A percentile compares a stretch with the other conserved stretches of the same genome.
Conservation (phyloP, 2,888 invertebrate species). For the Sphecodes monilicornis region DNA sequence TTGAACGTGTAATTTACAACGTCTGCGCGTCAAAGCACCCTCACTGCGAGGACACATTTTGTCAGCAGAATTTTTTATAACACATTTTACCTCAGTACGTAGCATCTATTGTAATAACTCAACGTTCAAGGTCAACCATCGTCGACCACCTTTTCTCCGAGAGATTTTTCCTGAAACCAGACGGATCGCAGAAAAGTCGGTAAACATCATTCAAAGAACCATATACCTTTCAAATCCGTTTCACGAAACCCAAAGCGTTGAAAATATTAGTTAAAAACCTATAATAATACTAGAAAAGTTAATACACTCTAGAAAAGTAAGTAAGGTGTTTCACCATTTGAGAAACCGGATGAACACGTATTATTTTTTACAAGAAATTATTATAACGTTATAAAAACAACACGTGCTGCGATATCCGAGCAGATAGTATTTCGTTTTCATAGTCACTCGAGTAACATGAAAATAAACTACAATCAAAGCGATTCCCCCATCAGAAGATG, state of each 20-base stretch:
- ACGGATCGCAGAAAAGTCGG: conserved; percentile 16
- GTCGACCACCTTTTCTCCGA: neutral
- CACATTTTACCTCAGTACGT: conserved; percentile 35
- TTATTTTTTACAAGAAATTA: neutral
- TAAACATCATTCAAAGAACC: neutral
- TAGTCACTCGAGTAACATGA: no score
- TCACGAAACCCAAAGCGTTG: neutral
- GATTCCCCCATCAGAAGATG: no score
- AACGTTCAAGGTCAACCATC: conserved; percentile 45
- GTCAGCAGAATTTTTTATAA: conserved; percentile 46
- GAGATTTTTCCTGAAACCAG: conserved; percentile 48
- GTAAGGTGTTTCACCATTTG: no score
- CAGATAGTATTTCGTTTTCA: no score
- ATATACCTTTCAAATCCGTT: neutral
- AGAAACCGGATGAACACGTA: neutral
- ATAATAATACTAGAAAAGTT: no score
- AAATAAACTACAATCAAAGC: no score
- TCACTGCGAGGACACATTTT: conserved; percentile 43
- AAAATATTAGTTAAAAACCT: neutral
- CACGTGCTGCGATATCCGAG: no score
- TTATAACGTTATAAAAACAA: no score
- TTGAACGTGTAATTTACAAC: conserved; percentile 79
- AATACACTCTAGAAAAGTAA: no score
- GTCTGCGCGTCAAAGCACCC: conserved; percentile 64
- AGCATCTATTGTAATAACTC: conserved; percentile 35